Evolutionary conservation across 2,888 invertebrate species (phyloP).

Genomic region (Petrolisthes cinctipes): DNA sequence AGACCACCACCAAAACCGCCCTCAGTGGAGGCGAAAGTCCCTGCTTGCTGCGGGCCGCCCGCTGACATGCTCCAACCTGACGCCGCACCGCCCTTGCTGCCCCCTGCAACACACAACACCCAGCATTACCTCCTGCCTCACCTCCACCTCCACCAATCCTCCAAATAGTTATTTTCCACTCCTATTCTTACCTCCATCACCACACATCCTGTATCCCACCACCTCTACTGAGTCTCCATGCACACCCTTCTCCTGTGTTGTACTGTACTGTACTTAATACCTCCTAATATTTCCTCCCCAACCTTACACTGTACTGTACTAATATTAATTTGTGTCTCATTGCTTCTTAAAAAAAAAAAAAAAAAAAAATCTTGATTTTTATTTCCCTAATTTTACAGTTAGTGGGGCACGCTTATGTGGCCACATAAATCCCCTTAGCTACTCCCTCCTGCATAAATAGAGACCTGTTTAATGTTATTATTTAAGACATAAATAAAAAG

Average conservation of each 20-base stretch:
- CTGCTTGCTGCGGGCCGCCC: constrained; percentile 30
- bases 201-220: neutral
- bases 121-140: constrained; percentile 35
- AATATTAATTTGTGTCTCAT: too few species aligned
- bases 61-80: constrained; percentile 51
- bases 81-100: constrained; percentile 52
- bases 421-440: too few species aligned
- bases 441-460: too few species aligned
- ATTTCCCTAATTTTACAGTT: too few species aligned
- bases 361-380: too few species aligned
- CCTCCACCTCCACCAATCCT: constrained; percentile 28
- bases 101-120: constrained; percentile 62
- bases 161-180: neutral
- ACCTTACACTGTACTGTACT: too few species aligned
- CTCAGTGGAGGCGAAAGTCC: constrained; percentile 44
- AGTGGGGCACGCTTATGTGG: too few species aligned
- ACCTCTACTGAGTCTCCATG: neutral
- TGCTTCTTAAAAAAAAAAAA: too few species aligned
- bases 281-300: too few species aligned
- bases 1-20: constrained; percentile 50
- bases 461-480: too few species aligned
- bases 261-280: neutral
- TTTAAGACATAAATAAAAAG: too few species aligned
- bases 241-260: neutral
- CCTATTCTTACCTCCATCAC: neutral